These are phyloP conservation scores for Perca schrenkii DNA, from an alignment of 2,113 vertebrate species.

Conservation along the genomic window DNA sequence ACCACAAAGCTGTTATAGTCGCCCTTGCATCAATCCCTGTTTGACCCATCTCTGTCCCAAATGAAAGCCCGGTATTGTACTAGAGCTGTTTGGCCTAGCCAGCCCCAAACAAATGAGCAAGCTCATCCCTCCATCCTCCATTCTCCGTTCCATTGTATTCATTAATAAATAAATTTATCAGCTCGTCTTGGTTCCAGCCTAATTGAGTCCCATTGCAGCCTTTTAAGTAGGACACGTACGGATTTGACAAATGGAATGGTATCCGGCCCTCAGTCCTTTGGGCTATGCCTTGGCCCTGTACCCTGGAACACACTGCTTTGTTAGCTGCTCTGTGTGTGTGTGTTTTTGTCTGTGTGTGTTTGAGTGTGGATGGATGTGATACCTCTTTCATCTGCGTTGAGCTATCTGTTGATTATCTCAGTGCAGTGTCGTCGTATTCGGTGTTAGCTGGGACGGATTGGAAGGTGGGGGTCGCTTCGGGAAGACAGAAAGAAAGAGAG, in stretches of 20 bases:
- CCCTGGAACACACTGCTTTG: constrained; percentile 71
- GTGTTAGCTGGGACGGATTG: constrained; percentile 55
- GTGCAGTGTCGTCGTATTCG: constrained; percentile 45
- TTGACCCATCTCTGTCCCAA: constrained; percentile 47
- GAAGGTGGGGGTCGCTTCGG: constrained; percentile 60
- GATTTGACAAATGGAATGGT: constrained; percentile 84
- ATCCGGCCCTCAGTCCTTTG: constrained; percentile 77
- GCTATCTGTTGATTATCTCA: constrained; percentile 78
- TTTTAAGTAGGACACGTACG: constrained; percentile 84
- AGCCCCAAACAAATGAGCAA: constrained; percentile 74
- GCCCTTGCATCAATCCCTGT: constrained; percentile 49
- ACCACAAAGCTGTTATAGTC: constrained; percentile 19
- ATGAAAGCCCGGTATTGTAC: constrained; percentile 63
- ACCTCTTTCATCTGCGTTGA: constrained; percentile 71
- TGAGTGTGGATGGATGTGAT: constrained; percentile 64
- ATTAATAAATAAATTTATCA: constrained; percentile 87
- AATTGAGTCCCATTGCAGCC: constrained; percentile 86
- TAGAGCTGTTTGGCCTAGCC: constrained; percentile 62
- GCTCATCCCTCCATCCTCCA: constrained; percentile 76
- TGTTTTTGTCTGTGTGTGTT: constrained; percentile 34
- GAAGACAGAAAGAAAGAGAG: constrained; percentile 45
- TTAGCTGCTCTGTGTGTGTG: constrained; percentile 39
- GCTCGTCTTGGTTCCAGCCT: constrained; percentile 82
- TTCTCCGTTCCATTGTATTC: constrained; percentile 79
- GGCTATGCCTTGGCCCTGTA: constrained; percentile 73